Base-by-base conservation (phyloP, 2,888 invertebrate genomes). In the Xestia c-nigrum region DNA sequence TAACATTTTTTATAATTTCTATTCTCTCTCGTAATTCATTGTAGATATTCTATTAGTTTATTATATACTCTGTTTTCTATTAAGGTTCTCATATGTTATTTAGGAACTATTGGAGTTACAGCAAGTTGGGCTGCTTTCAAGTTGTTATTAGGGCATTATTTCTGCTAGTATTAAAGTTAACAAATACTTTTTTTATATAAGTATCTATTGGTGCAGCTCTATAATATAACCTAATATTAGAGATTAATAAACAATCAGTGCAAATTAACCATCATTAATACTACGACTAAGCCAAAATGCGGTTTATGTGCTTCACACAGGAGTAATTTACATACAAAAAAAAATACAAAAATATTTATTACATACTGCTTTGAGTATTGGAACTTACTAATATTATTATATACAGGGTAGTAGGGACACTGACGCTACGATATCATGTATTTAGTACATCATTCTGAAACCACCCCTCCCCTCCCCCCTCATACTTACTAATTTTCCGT, bases 61-160 rank as follows among this genome's bases (percentile, higher is more conserved):
- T 31, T 67, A 31, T 9, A 24, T 46, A 68, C 47, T 69, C 21
- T 65, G 68, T 61, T 66, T 47, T 24, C n/a, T 9, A 64, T 64
- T 50, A 46, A 61, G 12, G 57, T 69, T 76, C 14, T 61, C 63
- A 74, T 72, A 65, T 72, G 65, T 72, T 12, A 59, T 76, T 72
- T 82, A 85, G 86, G 86, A 82, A 82, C 82, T 72, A 21, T 72
- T 7, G 63, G 40, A 63, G 57, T 69, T 57, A 24, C n/a, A 68
- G n/a, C 16, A n/a, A 67, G 2, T 31, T 50, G 7, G 10, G 46
- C 75, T 63, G 31, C 59, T 63, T 57, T 67, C 66, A 31, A 50
- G 14, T 72, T 69, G n/a, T 57, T n/a, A 21, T 7, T 55, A 47
- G 16, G n/a, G 4, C 1, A 65, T 21, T 24, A 21, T 21, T 31